A percentile compares a stretch with the other conserved stretches of the same genome.
phyloP scores from a whole-genome alignment of 2,113 vertebrate genomes.

The Trochalopteron elliotii region DNA sequence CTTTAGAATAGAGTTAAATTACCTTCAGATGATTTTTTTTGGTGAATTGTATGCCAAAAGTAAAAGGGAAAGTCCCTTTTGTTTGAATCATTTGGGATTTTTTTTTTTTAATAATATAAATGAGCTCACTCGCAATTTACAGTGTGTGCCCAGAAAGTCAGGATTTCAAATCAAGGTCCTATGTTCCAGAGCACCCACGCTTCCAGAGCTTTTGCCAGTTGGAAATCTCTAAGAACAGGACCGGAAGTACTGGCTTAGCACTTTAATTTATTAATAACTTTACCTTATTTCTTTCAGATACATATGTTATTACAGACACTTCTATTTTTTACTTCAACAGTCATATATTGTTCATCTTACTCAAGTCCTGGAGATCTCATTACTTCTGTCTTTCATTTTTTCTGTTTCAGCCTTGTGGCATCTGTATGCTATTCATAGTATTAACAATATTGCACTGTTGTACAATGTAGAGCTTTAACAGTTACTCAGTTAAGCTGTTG shows the following conservation, averaged over 20 bases:
- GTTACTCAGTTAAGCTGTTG: slow-evolving; percentile 1
- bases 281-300: slow-evolving; percentile 63
- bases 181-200: slow-evolving; percentile 23
- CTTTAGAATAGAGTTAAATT: slow-evolving; percentile 41
- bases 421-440: slow-evolving; percentile 49
- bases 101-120: background rate
- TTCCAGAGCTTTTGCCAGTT: slow-evolving; percentile 42
- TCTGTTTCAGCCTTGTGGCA: slow-evolving; percentile 47
- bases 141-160: slow-evolving; percentile 8
- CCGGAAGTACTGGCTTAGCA: slow-evolving; percentile 27
- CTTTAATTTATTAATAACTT: slow-evolving; percentile 66
- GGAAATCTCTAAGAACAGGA: slow-evolving; percentile 28
- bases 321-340: slow-evolving; percentile 60
- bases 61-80: background rate
- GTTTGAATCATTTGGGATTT: background rate
- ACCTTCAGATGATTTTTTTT: background rate
- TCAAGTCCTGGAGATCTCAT: slow-evolving; percentile 33
- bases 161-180: slow-evolving; percentile 16
- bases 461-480: slow-evolving; percentile 14
- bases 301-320: background rate
- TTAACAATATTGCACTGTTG: slow-evolving; percentile 52
- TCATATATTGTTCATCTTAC: slow-evolving; percentile 33
- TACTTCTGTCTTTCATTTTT: slow-evolving; percentile 55
- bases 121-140: slow-evolving; percentile 37
- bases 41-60: background rate